These are phyloP conservation scores for Rotaria socialis DNA, from an alignment of 2,888 invertebrate genomes.

Conservation along the genomic window DNA sequence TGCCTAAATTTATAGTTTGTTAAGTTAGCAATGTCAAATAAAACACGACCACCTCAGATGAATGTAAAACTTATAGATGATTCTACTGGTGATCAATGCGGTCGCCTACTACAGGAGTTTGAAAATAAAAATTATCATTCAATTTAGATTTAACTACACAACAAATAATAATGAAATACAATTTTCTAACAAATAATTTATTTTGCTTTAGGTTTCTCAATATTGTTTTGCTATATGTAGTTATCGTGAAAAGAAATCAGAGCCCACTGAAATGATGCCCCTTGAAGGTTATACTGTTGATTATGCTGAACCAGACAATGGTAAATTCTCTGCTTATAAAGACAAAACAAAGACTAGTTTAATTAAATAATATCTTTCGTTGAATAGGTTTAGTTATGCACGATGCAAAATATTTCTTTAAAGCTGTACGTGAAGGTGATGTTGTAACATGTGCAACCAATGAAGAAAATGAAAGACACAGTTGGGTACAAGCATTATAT, in stretches of 20 bases:
- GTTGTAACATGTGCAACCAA: slow-evolving; percentile 90
- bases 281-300: slow-evolving; percentile 98
- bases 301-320: slow-evolving; percentile 82
- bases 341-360: neutral
- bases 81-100: too few species aligned
- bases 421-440: slow-evolving; percentile 95
- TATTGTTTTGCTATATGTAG: slow-evolving; percentile 99
- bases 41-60: too few species aligned
- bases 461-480: slow-evolving; percentile 64
- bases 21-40: too few species aligned
- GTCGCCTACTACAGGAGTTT: too few species aligned
- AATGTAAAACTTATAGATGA: too few species aligned
- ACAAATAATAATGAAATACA: too few species aligned
- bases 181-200: too few species aligned
- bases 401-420: slow-evolving; percentile 91
- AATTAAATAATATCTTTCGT: neutral
- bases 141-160: too few species aligned
- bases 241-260: slow-evolving; percentile 96
- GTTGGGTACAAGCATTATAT: slow-evolving; percentile 71
- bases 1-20: too few species aligned
- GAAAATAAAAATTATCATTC: too few species aligned
- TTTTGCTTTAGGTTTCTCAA: slow-evolving; percentile 69
- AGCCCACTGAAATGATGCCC: slow-evolving; percentile 99
- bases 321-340: slow-evolving; percentile 64
- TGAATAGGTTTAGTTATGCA: slow-evolving; percentile 64